phyloP scores from a whole-genome alignment of 2,888 invertebrate genomes.

The Anoplius nigerrimus region DNA sequence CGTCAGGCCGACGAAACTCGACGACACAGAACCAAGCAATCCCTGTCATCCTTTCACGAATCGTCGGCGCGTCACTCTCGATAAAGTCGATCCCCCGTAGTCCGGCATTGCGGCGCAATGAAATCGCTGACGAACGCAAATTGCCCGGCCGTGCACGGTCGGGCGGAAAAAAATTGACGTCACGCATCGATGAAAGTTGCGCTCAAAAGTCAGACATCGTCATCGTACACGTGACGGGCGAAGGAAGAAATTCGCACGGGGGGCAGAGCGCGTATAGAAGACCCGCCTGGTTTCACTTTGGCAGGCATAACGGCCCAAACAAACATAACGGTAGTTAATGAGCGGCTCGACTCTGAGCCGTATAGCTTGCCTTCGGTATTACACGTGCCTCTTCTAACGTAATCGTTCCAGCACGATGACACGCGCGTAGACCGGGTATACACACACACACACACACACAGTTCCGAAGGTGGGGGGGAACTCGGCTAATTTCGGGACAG shows the following conservation, averaged over 20 bases:
- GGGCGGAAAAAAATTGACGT: slow-evolving; percentile 24
- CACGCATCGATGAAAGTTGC: slow-evolving; percentile 26
- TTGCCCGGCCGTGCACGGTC: neutral
- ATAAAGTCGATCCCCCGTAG: too few species aligned
- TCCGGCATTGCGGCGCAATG: neutral
- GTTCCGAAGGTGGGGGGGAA: neutral
- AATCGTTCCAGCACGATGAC: slow-evolving; percentile 29
- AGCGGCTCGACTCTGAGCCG: slow-evolving; percentile 53
- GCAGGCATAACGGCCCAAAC: slow-evolving; percentile 73
- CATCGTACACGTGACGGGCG: neutral
- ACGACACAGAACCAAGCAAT: too few species aligned
- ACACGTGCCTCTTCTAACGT: slow-evolving; percentile 42
- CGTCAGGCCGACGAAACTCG: too few species aligned
- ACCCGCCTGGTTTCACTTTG: slow-evolving; percentile 68
- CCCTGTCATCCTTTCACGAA: too few species aligned
- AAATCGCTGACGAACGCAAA: neutral
- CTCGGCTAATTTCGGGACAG: neutral
- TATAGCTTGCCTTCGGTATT: slow-evolving; percentile 35
- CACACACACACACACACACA: too few species aligned
- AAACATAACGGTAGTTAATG: slow-evolving; percentile 74
- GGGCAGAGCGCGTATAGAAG: slow-evolving; percentile 19
- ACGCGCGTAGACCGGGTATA: neutral
- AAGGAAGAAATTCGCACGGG: slow-evolving; percentile 34
- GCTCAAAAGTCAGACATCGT: slow-evolving; percentile 30
- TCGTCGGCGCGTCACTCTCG: too few species aligned